Base-by-base conservation (phyloP, 1,140 invertebrate genomes). In the Lordiphosa stackelbergi region DNA sequence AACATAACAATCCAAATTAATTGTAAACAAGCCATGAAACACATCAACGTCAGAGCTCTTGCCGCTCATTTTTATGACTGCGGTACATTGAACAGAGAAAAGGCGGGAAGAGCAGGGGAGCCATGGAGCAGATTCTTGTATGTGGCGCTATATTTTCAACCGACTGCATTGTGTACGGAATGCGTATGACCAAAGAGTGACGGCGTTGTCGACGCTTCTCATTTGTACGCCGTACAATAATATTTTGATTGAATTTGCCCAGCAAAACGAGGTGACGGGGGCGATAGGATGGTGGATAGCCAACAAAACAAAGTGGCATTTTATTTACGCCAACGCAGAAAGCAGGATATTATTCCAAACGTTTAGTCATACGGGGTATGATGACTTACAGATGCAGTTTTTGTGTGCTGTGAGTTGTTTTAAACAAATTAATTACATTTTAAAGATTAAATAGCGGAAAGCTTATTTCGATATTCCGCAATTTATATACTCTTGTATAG, bases 1-100 rank as follows among this genome's bases (percentile, higher is more conserved):
- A 60, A 75, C 68, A 77, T 61, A 83, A 81, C 72, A 77, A 63
- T 77, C 64, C 57, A 73, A 81, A 81, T 81, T 81, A 81, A 81
- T 72, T 81, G 77, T 81, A 81, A 81, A 81, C 77, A 81, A 81
- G 72, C 69, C 51, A 83, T 81, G 72, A 83, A 83, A 68, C 72
- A 53, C 66, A 58, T 54, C 73, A 60, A 22, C 28, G 38, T 43
- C 56, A 56, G 11, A 10, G 55, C 53, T 46, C 48, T 54, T 48
- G 48, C 40, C 55, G 53, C 51, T 66, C 54, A 69, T 60, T 69
- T 69, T 43, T 59, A 58, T 61, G 58, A 51, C 53, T 47, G 16
- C 53, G 49, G 51, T 40, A 53, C 35, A 37, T 48, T 31, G 47
- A 51, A 38, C 13, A n/a, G 9, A 41, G 48, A 28, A 36, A 22